Conservation (phyloP, 2,113 vertebrate species). For the Apodemus sylvaticus region DNA sequence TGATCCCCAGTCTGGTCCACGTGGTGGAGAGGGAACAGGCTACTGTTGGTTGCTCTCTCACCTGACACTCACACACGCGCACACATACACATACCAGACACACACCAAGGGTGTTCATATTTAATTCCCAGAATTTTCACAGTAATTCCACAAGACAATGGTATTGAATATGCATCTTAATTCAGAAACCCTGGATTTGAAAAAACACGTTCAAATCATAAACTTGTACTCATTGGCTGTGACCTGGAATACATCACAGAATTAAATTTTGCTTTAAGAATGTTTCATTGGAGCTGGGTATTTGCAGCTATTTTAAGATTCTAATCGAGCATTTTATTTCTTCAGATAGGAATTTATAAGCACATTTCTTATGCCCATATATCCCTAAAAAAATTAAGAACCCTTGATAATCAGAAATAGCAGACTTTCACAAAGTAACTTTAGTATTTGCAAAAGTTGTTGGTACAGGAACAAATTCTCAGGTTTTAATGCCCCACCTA, state of each 20-base stretch:
- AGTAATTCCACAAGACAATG: neutral
- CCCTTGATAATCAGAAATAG: constrained; percentile 25
- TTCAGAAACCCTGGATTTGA: constrained; percentile 21
- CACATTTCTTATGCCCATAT: neutral
- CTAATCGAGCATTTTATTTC: neutral
- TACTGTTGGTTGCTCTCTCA: neutral
- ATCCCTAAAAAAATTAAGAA: neutral
- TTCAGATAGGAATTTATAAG: constrained; percentile 27
- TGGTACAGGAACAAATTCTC: neutral
- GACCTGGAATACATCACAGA: neutral
- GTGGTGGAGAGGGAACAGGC: neutral
- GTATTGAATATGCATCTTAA: constrained; percentile 16
- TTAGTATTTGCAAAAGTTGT: constrained; percentile 7
- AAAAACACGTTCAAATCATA: neutral
- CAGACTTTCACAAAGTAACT: constrained; percentile 31
- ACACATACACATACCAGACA: neutral
- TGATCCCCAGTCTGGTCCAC: neutral
- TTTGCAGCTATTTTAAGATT: neutral
- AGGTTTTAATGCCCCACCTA: neutral
- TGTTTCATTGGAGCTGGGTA: neutral
- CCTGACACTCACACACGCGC: neutral
- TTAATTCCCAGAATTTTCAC: constrained; percentile 39
- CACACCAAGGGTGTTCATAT: neutral
- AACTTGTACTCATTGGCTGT: neutral
- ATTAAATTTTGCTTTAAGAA: neutral